Percentiles rank a stretch among this genome's conserved stretches.
Evolutionary conservation across 2,113 vertebrate species (phyloP).

Genomic region (Paracanthobrama guichenoti): DNA sequence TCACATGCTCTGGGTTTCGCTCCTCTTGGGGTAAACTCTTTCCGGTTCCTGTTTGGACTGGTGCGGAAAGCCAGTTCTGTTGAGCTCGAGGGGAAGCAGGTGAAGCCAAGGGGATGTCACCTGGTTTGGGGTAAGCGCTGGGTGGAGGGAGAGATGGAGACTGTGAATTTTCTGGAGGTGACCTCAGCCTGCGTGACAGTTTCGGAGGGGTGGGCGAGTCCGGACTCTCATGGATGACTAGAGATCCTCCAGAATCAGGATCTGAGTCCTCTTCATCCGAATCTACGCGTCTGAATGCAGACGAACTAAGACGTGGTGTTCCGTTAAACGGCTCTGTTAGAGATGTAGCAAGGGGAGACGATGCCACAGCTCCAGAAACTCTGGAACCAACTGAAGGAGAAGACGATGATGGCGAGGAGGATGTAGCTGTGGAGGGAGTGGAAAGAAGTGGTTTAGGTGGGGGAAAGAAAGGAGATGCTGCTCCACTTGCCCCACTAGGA

Average conservation of each 20-base stretch:
- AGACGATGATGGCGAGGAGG: conserved; percentile 63
- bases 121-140: conserved; percentile 54
- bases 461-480: conserved; percentile 63
- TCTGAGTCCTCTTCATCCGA: conserved; percentile 77
- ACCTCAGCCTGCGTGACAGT: conserved; percentile 59
- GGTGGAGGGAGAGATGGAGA: conserved; percentile 62
- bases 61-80: conserved; percentile 60
- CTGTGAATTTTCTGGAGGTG: conserved; percentile 53
- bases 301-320: conserved; percentile 55
- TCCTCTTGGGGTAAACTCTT: conserved; percentile 61
- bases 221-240: conserved; percentile 80
- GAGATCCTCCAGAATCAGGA: conserved; percentile 73
- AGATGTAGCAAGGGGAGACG: conserved; percentile 64
- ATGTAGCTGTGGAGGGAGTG: conserved; percentile 46
- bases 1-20: conserved; percentile 76
- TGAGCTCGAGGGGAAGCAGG: conserved; percentile 58
- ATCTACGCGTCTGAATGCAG: conserved; percentile 52
- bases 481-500: conserved; percentile 61
- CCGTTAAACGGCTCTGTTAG: conserved; percentile 65
- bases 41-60: conserved; percentile 27
- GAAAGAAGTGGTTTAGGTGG: conserved; percentile 44
- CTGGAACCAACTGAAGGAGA: conserved; percentile 59
- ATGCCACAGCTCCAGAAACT: conserved; percentile 49
- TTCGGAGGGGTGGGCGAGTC: conserved; percentile 68
- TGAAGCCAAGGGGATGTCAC: conserved; percentile 45